A percentile compares a stretch with the other conserved stretches of the same genome.
These are phyloP conservation scores for Bos taurus DNA, from an alignment of 2,113 vertebrate species.

Conservation along the genomic window ARS-UCD2.0 NC_037328.1:99831001-99831500, in stretches of 20 bases:
- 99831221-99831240: background rate
- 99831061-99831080: background rate
- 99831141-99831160: background rate
- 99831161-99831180: background rate
- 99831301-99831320: background rate
- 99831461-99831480: background rate
- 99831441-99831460: background rate
- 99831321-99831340: background rate
- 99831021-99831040: background rate
- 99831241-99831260: background rate
- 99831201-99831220: background rate
- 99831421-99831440: background rate
- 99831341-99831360: background rate
- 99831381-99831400: rapidly evolving
- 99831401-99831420: background rate
- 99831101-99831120: background rate
- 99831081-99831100: background rate
- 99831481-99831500: background rate
- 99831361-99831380: background rate
- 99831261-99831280: background rate
- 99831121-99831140: background rate
- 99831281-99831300: background rate
- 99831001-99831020: background rate
- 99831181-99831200: background rate
- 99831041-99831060: background rate